Percentiles rank a stretch among this genome's conserved stretches.
phyloP scores from a whole-genome alignment of 1,140 invertebrate species.

The Laupala kohalensis region DNA sequence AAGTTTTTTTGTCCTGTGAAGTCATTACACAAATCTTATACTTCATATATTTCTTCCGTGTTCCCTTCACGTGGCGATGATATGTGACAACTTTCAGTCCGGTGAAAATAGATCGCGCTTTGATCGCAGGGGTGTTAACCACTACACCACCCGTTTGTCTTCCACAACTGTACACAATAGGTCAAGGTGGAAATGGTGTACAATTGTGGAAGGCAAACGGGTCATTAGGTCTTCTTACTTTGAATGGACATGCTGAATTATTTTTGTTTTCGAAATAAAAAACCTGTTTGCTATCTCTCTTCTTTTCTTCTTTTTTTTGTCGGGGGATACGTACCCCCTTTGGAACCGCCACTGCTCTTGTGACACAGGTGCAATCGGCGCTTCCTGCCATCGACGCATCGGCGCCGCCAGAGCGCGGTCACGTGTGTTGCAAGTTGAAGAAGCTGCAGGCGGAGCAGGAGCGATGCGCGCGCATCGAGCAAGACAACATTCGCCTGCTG shows the following conservation, averaged over 20 bases:
- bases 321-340: no score
- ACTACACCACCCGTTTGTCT: no score
- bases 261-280: not conserved
- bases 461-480: conserved; percentile 32
- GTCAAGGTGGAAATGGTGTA: no score
- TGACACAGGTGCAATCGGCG: conserved; percentile 36
- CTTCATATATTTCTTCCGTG: no score
- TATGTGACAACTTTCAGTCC: no score
- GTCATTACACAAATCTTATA: no score
- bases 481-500: conserved; percentile 40
- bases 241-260: not conserved
- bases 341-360: no score
- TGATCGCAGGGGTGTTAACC: not conserved
- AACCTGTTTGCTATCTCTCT: not conserved
- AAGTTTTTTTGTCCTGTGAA: no score
- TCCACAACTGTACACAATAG: no score
- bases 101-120: not conserved
- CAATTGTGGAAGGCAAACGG: no score
- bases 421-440: conserved; percentile 40
- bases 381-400: conserved; percentile 38
- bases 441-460: conserved; percentile 41
- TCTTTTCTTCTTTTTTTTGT: not conserved
- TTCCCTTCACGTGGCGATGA: no score
- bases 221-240: no score
- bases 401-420: conserved; percentile 31